phyloP scores from a whole-genome alignment of 2,797 vertebrate species.

The Typhlichthys eigenmanni region DNA sequence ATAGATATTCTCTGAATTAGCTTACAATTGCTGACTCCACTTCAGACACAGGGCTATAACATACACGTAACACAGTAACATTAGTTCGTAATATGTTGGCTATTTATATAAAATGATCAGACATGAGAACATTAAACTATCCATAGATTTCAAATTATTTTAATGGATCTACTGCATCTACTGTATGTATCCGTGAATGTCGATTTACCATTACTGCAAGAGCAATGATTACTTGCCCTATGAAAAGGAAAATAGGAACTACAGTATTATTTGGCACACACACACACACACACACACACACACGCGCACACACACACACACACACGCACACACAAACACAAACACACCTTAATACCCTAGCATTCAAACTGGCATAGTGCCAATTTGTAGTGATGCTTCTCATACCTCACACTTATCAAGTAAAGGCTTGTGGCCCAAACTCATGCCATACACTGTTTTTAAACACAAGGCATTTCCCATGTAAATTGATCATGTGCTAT shows the following conservation, averaged over 20 bases:
- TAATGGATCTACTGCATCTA: too few species aligned
- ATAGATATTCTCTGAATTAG: too few species aligned
- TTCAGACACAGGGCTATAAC: too few species aligned
- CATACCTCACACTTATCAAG: conserved; percentile 58
- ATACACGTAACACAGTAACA: background rate
- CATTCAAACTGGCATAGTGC: too few species aligned
- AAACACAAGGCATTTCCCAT: background rate
- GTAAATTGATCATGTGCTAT: conserved; percentile 36
- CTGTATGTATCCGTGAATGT: conserved; percentile 13
- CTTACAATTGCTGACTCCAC: too few species aligned
- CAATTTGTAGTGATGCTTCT: conserved; percentile 22
- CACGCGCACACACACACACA: background rate
- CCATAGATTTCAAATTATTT: background rate
- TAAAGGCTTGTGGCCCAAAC: conserved; percentile 63
- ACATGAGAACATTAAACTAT: background rate
- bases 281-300: conserved; percentile 21
- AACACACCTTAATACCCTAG: background rate
- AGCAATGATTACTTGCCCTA: conserved; percentile 34
- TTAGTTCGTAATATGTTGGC: background rate
- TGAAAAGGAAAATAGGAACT: conserved; percentile 40
- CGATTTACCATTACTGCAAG: conserved; percentile 42
- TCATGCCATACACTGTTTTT: too few species aligned
- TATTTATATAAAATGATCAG: background rate
- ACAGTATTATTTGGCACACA: conserved; percentile 33
- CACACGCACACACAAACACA: conserved; percentile 2